Evolutionary conservation across 2,888 invertebrate genomes (phyloP).

Genomic region (Taenaris catops): DNA sequence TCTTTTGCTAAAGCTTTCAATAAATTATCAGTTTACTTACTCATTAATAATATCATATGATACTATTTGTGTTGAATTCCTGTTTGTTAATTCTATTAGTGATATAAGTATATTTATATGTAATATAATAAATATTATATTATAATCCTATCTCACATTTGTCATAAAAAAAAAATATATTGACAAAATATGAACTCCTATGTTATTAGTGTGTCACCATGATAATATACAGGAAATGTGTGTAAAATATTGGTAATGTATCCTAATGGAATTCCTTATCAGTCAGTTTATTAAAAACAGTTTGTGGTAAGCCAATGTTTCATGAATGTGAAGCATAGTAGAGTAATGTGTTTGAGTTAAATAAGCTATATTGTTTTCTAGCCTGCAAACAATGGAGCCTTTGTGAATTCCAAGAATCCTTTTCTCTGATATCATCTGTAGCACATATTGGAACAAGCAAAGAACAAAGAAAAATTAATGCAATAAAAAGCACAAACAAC

Average conservation of each 20-base stretch:
- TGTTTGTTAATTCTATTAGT: too few species aligned
- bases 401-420: conserved; percentile 67
- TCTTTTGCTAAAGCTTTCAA: too few species aligned
- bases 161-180: too few species aligned
- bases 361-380: conserved; percentile 19
- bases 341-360: conserved; percentile 17
- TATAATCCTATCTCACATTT: too few species aligned
- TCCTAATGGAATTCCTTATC: conserved; percentile 32
- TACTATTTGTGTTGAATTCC: too few species aligned
- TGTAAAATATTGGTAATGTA: conserved; percentile 22
- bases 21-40: too few species aligned
- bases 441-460: conserved; percentile 36
- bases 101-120: too few species aligned
- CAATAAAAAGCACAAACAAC: conserved; percentile 67
- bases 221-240: conserved; percentile 30
- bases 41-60: too few species aligned
- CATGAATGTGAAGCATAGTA: conserved; percentile 17
- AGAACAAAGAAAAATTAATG: conserved; percentile 47
- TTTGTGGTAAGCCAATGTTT: conserved; percentile 20
- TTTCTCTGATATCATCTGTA: conserved; percentile 54
- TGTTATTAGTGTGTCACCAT: conserved; percentile 15
- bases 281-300: conserved; percentile 18
- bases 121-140: too few species aligned
- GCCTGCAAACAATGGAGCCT: conserved; percentile 53
- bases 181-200: too few species aligned